These are phyloP conservation scores for Sander vitreus DNA, from an alignment of 2,113 vertebrate species.

Conservation along the genomic window DNA sequence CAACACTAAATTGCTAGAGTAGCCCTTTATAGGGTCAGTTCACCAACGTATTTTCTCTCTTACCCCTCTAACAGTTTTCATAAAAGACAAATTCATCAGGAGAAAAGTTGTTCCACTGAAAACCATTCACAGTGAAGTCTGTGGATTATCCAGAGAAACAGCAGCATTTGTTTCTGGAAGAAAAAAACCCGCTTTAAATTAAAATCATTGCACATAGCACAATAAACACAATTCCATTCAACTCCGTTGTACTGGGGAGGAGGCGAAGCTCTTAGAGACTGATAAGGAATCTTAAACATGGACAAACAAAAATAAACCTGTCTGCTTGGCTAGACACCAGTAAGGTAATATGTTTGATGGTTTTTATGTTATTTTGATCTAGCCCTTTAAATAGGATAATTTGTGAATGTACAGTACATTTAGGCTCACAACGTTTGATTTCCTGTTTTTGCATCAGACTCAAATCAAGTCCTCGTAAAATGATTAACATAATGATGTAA, in stretches of 20 bases:
- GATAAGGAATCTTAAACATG: neutral
- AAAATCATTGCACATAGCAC: too few relatives aligned
- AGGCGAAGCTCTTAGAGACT: too few relatives aligned
- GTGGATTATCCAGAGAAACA: neutral
- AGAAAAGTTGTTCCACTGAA: neutral
- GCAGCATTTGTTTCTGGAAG: neutral
- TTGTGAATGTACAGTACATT: neutral
- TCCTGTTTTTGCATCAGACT: slow-evolving; percentile 45
- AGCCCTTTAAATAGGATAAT: slow-evolving; percentile 7
- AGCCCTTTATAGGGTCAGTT: neutral
- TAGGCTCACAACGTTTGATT: slow-evolving; percentile 19
- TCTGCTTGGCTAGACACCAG: neutral
- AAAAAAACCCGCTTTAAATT: too few relatives aligned
- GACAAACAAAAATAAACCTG: neutral
- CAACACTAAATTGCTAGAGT: neutral
- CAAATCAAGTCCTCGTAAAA: slow-evolving; percentile 36
- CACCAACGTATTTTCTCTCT: neutral
- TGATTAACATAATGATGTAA: slow-evolving; percentile 48
- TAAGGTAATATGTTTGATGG: too few relatives aligned
- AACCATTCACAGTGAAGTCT: neutral
- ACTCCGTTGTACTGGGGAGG: neutral
- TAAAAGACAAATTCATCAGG: neutral
- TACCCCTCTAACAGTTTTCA: neutral
- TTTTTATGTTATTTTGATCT: neutral
- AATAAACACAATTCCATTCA: neutral